Evolutionary conservation across 2,113 vertebrate species (phyloP), one percentile per base, ranked within the genome.

Genomic region (Sturnira hondurensis): DNA sequence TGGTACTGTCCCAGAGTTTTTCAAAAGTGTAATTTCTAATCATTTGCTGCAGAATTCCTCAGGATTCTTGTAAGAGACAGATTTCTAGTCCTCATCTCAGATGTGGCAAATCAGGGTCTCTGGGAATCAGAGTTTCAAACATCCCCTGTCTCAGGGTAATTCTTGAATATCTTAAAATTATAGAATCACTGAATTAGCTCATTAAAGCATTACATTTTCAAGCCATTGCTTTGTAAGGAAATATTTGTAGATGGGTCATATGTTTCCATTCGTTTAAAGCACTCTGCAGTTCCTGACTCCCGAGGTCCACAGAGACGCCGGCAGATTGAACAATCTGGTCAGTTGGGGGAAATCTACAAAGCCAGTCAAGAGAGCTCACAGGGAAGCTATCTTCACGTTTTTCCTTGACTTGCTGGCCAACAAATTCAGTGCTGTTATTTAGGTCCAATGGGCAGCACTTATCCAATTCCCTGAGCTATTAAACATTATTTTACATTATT

Each of bases 401-500:
- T 73, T 61, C 14, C 20, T 80, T 95, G 77, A 56, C 20, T 91
- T 77, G 10, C 14, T 86, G 20, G 14, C 9, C 77, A 76, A n/a
- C 10, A 70, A 56, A 92, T 95, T 89, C 61, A 56, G 50, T 83
- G 16, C 54, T 85, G 87, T 85, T 74, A 45, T 70, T 95, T 70
- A 87, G 58, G 45, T 26, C 70, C 86, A 61, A 13, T 24, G 22
- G 22, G 14, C 1, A 86, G 31, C 10, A 83, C 20, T 76, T 76
- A 47, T 28, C 54, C 14, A 82, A 33, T 95, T 93, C n/a, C 47
- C 58, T 77, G 36, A 41, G 19, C 56, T 74, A 54, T 38, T 89
- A 80, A 89, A 33, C 26, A 74, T 56, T 58, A 90, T 87, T 96
- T 93, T 77, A 71, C 56, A 83, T 50, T 86, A 87, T 86, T 85